Conservation (phyloP, 2,888 invertebrate genomes). For the Erebia epiphron region DNA sequence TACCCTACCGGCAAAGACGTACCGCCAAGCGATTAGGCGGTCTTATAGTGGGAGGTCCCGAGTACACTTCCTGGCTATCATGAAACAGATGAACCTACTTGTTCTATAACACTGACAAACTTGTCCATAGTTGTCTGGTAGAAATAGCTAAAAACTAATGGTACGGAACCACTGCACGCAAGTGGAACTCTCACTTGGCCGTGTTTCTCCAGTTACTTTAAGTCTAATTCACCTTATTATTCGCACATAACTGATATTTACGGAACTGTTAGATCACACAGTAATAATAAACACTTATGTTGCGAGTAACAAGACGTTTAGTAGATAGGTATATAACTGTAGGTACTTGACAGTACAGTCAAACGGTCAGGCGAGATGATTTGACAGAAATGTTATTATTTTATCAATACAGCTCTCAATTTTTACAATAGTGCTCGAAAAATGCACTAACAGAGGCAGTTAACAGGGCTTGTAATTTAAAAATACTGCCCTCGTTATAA, state of each 20-base stretch:
- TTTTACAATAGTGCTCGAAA: too few species aligned
- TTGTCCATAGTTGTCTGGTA: not conserved
- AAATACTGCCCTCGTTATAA: too few species aligned
- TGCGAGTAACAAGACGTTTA: not conserved
- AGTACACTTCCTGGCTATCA: too few species aligned
- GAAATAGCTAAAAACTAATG: not conserved
- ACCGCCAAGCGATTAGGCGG: too few species aligned
- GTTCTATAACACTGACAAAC: not conserved
- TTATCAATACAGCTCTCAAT: too few species aligned
- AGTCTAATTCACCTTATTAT: not conserved
- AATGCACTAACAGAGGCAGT: too few species aligned
- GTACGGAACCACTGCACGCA: not conserved
- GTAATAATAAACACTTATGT: not conserved
- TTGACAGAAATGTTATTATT: too few species aligned
- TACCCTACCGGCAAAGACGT: too few species aligned
- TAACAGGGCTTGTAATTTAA: too few species aligned
- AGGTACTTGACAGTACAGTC: not conserved
- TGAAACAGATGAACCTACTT: not conserved
- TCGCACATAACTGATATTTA: not conserved
- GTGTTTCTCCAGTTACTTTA: not conserved
- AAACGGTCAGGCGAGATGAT: conserved; percentile 2
- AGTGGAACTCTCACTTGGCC: not conserved
- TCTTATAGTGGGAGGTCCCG: too few species aligned
- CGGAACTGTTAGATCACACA: not conserved
- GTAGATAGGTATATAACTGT: not conserved